These are phyloP conservation scores for Sminthurinus aureus DNA, from an alignment of 2,888 invertebrate genomes.

Conservation along the genomic window DNA sequence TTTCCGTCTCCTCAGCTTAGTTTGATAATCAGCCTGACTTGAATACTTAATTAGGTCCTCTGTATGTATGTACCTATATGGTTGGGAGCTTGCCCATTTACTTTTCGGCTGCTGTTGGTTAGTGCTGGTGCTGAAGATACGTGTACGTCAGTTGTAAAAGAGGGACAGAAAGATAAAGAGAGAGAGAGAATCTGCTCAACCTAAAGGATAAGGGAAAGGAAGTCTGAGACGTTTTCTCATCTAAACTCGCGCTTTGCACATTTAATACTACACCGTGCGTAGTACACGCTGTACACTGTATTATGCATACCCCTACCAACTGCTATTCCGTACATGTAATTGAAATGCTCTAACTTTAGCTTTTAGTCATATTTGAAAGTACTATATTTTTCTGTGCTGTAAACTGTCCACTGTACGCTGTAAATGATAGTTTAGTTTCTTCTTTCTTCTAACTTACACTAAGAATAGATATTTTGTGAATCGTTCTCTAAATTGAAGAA, in stretches of 20 bases:
- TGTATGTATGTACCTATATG: background rate
- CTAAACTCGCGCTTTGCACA: background rate
- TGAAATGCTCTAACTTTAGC: background rate
- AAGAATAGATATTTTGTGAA: background rate
- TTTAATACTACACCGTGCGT: background rate
- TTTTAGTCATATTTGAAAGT: no score
- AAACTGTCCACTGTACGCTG: no score
- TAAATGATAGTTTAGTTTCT: no score
- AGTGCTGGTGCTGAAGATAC: background rate
- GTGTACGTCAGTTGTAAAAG: background rate
- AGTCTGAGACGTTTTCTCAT: background rate
- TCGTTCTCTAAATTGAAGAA: slow-evolving; percentile 6
- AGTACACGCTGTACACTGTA: no score
- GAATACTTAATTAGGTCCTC: slow-evolving; percentile 24
- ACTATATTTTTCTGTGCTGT: no score
- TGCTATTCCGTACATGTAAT: no score
- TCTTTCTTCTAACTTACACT: no score
- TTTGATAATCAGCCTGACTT: slow-evolving; percentile 27
- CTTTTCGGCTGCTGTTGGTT: background rate
- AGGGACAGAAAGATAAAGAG: background rate
- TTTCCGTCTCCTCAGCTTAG: slow-evolving; percentile 20
- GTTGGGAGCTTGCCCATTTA: background rate
- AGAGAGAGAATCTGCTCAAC: background rate
- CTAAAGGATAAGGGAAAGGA: background rate
- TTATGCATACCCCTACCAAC: background rate